Conservation (phyloP, 1,140 invertebrate genomes). For the Druon quercuslanigerum region DNA sequence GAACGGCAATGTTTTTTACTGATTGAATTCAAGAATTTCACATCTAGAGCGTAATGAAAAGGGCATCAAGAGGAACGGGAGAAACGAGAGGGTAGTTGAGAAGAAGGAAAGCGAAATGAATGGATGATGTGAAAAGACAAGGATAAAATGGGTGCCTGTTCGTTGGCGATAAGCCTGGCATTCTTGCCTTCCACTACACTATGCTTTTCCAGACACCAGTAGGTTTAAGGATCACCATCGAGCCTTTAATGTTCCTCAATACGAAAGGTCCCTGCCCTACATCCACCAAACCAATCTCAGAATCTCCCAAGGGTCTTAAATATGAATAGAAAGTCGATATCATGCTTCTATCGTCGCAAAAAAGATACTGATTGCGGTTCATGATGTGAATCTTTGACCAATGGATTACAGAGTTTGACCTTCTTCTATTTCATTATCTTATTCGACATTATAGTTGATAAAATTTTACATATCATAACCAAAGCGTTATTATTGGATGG, state of each 20-base stretch:
- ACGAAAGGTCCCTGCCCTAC: conserved; percentile 8
- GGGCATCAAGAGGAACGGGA: not conserved
- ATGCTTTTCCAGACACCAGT: conserved; percentile 36
- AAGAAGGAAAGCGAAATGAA: conserved; percentile 10
- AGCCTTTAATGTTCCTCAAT: conserved; percentile 38
- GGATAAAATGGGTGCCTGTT: conserved; percentile 37
- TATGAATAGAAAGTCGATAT: conserved; percentile 24
- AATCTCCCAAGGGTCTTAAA: conserved; percentile 32
- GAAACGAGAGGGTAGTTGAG: conserved; percentile 11
- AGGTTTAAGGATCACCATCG: conserved; percentile 28
- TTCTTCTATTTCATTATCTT: not conserved
- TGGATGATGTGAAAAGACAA: conserved; percentile 36
- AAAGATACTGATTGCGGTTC: not conserved
- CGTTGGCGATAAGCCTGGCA: conserved; percentile 37
- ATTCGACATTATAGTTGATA: not conserved
- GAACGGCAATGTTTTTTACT: conserved; percentile 45
- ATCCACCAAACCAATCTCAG: conserved; percentile 12
- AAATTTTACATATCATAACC: not conserved
- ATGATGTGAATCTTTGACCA: conserved; percentile 11
- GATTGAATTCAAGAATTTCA: conserved; percentile 6
- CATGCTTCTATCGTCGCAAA: not conserved
- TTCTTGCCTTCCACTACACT: conserved; percentile 4
- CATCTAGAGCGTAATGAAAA: conserved; percentile 23
- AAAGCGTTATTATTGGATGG: not conserved
- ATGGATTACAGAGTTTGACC: too few relatives aligned